Evolutionary conservation across 2,888 invertebrate genomes (phyloP), one percentile per base, ranked within the genome.

Genomic region (Drosophila kuntzei): DNA sequence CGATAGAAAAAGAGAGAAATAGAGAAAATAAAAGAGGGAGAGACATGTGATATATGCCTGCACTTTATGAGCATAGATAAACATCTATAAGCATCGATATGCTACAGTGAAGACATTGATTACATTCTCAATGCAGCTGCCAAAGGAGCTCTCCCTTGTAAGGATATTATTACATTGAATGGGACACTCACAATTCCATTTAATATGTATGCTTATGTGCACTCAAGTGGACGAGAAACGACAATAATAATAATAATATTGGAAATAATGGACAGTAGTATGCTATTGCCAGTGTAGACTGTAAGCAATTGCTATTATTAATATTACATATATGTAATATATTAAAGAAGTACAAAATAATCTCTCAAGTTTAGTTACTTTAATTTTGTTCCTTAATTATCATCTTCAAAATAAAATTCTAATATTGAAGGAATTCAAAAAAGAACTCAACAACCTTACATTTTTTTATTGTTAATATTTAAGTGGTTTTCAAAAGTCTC

Each of bases 41-140:
- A 14, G 7, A 16, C 36, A n/a, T 25, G 27, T 37, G 18, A 43
- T 25, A 59, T 34, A 44, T 51, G 51, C 51, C 22, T 34, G 44
- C 34, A 55, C 44, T 41, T 55, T 55, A 55, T 59, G 49, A 46
- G 41, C 75, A 55, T 54, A 37, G 53, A 72, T 74, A 74, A 74
- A 74, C 51, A 71, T 43, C 50, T 53, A 66, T 47, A 39, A 53
- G 51, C 57, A 58, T 54, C 63, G 54, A 75, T 62, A 58, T 54
- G 75, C 44, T 57, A 72, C 76, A 75, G 44, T 55, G 37, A 68
- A 71, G 57, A 74, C 60, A 55, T 51, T 57, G 67, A 73, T 53
- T 58, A 62, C 49, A 61, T 37, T 54, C 16, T 2, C 12, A 12
- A 39, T 14, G 22, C 27, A 36, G 25, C 34, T 12, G 16, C 11